These are phyloP conservation scores for Trilocha varians DNA, from an alignment of 2,888 invertebrate species.

Conservation along the genomic window DNA sequence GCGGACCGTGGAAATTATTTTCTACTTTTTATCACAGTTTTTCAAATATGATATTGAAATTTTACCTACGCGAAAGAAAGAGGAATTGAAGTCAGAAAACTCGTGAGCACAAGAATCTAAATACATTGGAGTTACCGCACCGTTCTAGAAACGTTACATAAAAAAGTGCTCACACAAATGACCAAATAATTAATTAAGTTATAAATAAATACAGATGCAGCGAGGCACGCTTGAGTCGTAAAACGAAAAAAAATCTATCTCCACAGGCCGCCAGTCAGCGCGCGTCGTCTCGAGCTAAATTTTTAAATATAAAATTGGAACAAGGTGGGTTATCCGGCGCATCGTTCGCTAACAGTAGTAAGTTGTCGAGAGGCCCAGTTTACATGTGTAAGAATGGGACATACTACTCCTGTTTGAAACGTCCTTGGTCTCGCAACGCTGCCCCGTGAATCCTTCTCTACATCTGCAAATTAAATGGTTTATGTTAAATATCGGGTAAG, in stretches of 20 bases:
- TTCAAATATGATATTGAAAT: neutral
- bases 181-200: neutral
- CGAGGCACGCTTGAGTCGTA: constrained; percentile 12
- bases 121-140: neutral
- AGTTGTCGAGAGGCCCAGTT: constrained; percentile 83
- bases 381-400: constrained; percentile 86
- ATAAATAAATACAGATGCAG: constrained; percentile 8
- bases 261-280: constrained; percentile 36
- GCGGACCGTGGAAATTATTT: constrained; percentile 23
- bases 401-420: constrained; percentile 83
- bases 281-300: constrained; percentile 37
- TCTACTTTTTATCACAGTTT: neutral
- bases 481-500: neutral
- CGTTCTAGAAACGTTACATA: constrained; percentile 1
- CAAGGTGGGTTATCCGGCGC: constrained; percentile 59
- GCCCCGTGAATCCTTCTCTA: constrained; percentile 85
- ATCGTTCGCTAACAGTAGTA: constrained; percentile 80
- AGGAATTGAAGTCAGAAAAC: no score
- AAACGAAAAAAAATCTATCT: constrained; percentile 24
- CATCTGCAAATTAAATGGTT: constrained; percentile 74
- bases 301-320: constrained; percentile 50
- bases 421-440: constrained; percentile 86
- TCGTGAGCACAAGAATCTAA: neutral
- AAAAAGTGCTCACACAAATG: constrained; percentile 4
- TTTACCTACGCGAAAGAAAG: no score